Percentiles rank a stretch among this genome's conserved stretches.
These are phyloP conservation scores for Ispidina lecontei DNA, from an alignment of 2,797 vertebrate genomes.

Conservation along the genomic window DNA sequence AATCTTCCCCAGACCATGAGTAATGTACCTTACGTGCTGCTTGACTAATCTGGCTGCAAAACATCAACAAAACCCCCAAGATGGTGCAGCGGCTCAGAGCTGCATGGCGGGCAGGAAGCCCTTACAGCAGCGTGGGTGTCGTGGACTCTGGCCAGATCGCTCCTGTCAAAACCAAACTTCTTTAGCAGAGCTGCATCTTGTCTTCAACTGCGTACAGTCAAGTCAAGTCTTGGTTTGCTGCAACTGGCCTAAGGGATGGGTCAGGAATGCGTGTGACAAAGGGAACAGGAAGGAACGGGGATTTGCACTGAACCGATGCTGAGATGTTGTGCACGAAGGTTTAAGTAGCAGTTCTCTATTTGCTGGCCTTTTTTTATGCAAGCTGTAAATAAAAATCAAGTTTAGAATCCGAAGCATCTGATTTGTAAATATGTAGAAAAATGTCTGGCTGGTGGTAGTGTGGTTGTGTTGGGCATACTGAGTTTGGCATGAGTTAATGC, in stretches of 20 bases:
- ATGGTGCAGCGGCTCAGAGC: background rate
- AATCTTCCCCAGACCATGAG: background rate
- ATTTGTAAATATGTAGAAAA: background rate
- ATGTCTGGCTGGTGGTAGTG: background rate
- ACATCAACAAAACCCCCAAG: background rate
- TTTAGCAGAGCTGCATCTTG: background rate
- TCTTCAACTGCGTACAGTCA: background rate
- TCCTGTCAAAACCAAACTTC: background rate
- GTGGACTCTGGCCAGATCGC: background rate
- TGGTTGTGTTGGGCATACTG: background rate
- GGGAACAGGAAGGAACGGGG: background rate
- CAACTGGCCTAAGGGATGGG: background rate
- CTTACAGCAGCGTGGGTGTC: background rate
- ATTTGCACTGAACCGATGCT: background rate
- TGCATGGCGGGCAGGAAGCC: background rate
- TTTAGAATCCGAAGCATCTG: background rate
- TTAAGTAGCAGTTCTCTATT: background rate
- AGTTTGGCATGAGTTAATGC: background rate
- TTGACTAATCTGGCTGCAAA: background rate
- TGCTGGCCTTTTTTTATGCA: background rate
- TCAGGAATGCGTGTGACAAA: background rate
- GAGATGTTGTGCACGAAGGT: background rate
- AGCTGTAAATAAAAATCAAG: background rate
- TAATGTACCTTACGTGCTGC: background rate
- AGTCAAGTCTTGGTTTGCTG: background rate